phyloP scores from a whole-genome alignment of 2,113 vertebrate genomes.

The Bubalus kerabau region DNA sequence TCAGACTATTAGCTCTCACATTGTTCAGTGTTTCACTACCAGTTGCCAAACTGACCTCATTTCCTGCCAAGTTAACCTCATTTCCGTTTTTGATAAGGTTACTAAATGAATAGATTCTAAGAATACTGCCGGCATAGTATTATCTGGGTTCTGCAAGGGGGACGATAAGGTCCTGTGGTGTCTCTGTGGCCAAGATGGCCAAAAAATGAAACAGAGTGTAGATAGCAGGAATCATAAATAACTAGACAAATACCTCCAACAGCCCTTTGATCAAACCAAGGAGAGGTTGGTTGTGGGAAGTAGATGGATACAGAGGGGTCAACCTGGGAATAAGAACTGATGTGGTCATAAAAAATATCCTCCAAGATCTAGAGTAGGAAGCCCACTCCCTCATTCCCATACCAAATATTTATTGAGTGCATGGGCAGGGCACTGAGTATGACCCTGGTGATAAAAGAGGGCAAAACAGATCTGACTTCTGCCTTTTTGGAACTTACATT shows the following conservation, averaged over 20 bases:
- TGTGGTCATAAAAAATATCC: background rate
- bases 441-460: background rate
- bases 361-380: background rate
- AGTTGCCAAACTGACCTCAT: conserved; percentile 65
- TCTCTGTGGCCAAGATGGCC: conserved; percentile 3
- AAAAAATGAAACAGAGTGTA: background rate
- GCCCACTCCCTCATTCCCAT: background rate
- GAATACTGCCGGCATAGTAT: conserved; percentile 16
- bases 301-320: background rate
- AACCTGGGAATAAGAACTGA: background rate
- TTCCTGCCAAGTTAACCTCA: conserved; percentile 60
- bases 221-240: background rate
- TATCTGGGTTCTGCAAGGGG: conserved; percentile 43
- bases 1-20: background rate
- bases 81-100: conserved; percentile 60
- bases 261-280: background rate
- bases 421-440: background rate
- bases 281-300: background rate
- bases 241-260: background rate
- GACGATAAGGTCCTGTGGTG: conserved; percentile 34
- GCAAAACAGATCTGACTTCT: background rate
- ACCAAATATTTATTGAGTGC: background rate
- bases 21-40: conserved; percentile 25
- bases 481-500: background rate
- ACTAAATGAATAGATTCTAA: conserved; percentile 42